Evolutionary conservation across 1,140 invertebrate species (phyloP).

Genomic region (Archivesica marissinica): DNA sequence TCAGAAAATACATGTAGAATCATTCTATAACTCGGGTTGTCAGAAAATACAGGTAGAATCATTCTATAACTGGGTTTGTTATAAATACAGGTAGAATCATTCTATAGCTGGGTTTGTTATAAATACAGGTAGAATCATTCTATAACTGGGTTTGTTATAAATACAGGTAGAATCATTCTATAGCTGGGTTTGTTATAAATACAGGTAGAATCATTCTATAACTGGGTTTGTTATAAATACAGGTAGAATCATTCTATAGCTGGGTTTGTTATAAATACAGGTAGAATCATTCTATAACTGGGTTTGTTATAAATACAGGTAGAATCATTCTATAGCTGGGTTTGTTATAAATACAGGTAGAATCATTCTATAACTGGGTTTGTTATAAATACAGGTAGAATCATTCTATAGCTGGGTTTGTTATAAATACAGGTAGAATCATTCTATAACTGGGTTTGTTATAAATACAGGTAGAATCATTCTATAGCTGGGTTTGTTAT

Average conservation of each 20-base stretch:
- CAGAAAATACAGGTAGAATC: slow-evolving; percentile 38
- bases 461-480: slow-evolving; percentile 44
- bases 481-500: slow-evolving; percentile 41
- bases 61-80: slow-evolving; percentile 49
- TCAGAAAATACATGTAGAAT: slow-evolving; percentile 35
- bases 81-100: slow-evolving; percentile 44
- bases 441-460: slow-evolving; percentile 49
- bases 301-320: slow-evolving; percentile 40
- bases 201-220: slow-evolving; percentile 54
- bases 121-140: slow-evolving; percentile 44
- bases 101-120: slow-evolving; percentile 41
- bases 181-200: slow-evolving; percentile 35
- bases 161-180: slow-evolving; percentile 49
- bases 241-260: slow-evolving; percentile 57
- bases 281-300: slow-evolving; percentile 54
- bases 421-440: slow-evolving; percentile 37
- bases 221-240: slow-evolving; percentile 27
- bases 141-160: slow-evolving; percentile 45
- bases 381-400: slow-evolving; percentile 45
- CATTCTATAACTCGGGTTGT: slow-evolving; percentile 53
- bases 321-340: slow-evolving; percentile 46
- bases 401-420: slow-evolving; percentile 49
- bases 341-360: slow-evolving; percentile 42
- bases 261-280: slow-evolving; percentile 33
- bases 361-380: slow-evolving; percentile 44